Conservation (phyloP, 2,113 vertebrate genomes). For the Dipodomys stephensi region DNA sequence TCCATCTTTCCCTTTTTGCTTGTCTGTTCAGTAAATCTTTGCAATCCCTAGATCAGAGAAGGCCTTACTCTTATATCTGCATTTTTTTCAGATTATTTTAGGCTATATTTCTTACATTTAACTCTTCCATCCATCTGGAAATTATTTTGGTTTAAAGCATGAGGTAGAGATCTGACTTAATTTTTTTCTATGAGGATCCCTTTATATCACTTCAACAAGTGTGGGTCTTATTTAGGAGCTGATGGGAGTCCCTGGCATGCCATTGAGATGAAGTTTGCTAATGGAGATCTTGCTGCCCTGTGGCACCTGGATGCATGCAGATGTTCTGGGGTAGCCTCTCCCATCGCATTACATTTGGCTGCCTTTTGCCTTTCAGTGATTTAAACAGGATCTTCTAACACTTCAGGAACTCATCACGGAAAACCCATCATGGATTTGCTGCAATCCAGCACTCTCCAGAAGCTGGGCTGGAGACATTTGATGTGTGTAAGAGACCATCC, state of each 20-base stretch:
- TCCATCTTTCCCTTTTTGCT: background rate
- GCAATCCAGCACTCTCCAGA: constrained; percentile 66
- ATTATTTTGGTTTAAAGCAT: constrained; percentile 75
- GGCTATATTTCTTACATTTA: constrained; percentile 75
- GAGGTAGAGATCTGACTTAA: constrained; percentile 66
- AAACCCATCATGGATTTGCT: constrained; percentile 62
- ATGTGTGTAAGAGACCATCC: constrained; percentile 69
- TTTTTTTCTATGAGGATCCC: constrained; percentile 65
- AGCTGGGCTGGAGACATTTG: constrained; percentile 70
- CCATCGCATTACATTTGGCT: background rate
- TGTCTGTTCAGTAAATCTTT: constrained; percentile 61
- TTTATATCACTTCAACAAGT: constrained; percentile 64
- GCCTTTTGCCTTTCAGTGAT: constrained; percentile 61
- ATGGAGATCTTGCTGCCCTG: background rate
- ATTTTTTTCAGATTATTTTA: constrained; percentile 31
- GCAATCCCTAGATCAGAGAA: constrained; percentile 64
- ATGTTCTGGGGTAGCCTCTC: background rate
- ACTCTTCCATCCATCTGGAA: constrained; percentile 80
- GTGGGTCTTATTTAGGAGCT: constrained; percentile 71
- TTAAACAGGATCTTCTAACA: constrained; percentile 59
- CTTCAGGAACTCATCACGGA: constrained; percentile 67
- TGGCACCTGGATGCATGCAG: background rate
- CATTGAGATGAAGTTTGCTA: background rate
- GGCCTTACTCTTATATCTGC: background rate
- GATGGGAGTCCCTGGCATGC: background rate